phyloP scores from a whole-genome alignment of 2,888 invertebrate species.

The Agrotis ipsilon region DNA sequence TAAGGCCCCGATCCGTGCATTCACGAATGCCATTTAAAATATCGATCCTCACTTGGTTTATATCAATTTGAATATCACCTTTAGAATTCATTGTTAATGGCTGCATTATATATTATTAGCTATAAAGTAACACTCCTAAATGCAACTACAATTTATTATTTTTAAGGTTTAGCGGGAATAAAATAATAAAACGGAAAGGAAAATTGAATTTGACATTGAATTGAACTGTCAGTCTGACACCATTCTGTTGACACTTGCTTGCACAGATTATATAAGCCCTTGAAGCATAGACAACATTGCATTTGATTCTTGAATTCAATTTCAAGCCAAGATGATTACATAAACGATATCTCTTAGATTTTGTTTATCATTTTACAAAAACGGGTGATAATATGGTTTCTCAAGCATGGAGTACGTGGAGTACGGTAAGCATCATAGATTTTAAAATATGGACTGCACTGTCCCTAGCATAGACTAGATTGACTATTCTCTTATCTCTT shows the following conservation, averaged over 20 bases:
- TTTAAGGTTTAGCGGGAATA: slow-evolving; percentile 24
- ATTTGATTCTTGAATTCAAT: neutral
- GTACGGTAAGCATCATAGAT: too few species aligned
- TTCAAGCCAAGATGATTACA: too few species aligned
- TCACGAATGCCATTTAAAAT: slow-evolving; percentile 89
- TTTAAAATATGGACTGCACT: too few species aligned
- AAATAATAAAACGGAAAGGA: slow-evolving; percentile 25
- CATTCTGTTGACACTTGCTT: neutral
- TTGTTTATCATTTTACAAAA: too few species aligned
- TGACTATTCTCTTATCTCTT: too few species aligned
- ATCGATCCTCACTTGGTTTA: slow-evolving; percentile 86
- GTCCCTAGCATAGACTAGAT: too few species aligned
- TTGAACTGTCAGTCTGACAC: neutral
- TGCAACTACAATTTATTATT: slow-evolving; percentile 10
- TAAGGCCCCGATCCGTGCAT: slow-evolving; percentile 95
- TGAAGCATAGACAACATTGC: neutral
- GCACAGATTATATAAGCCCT: neutral
- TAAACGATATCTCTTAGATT: too few species aligned
- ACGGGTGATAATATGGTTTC: too few species aligned
- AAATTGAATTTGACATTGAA: slow-evolving; percentile 25
- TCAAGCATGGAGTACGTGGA: too few species aligned
- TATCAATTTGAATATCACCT: slow-evolving; percentile 84
- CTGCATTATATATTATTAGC: slow-evolving; percentile 71
- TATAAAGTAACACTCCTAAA: slow-evolving; percentile 8
- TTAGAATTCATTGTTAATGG: slow-evolving; percentile 79